These are phyloP conservation scores for Alcedo atthis DNA, from an alignment of 2,797 vertebrate genomes.

Conservation along the genomic window DNA sequence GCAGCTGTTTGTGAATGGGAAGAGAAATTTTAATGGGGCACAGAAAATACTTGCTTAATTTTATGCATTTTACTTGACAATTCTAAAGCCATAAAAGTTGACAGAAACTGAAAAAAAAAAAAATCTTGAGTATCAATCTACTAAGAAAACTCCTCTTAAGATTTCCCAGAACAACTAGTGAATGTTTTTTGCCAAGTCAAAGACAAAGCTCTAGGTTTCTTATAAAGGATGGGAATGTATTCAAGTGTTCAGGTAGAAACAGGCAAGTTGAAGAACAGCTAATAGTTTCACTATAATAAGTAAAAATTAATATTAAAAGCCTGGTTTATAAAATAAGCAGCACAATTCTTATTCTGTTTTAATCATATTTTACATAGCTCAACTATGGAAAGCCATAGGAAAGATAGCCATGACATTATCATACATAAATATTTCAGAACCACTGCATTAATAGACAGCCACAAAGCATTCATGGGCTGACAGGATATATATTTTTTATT, in stretches of 20 bases:
- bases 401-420: neutral
- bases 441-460: neutral
- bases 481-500: neutral
- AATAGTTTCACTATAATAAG: neutral
- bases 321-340: neutral
- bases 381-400: neutral
- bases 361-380: neutral
- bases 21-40: neutral
- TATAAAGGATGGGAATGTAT: neutral
- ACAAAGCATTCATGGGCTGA: neutral
- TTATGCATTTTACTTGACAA: neutral
- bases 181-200: neutral
- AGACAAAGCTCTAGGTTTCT: neutral
- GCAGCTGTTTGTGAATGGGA: slow-evolving; percentile 79
- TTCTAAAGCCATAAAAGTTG: neutral
- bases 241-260: neutral
- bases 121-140: too few relatives aligned
- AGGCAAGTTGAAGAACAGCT: neutral
- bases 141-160: neutral
- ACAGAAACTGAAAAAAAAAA: neutral
- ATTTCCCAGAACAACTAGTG: neutral
- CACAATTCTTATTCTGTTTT: neutral
- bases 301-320: neutral
- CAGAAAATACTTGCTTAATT: neutral
- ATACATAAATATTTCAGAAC: neutral